Base-by-base conservation (phyloP, 1,140 invertebrate species). In the Drosophila repletoides region DNA sequence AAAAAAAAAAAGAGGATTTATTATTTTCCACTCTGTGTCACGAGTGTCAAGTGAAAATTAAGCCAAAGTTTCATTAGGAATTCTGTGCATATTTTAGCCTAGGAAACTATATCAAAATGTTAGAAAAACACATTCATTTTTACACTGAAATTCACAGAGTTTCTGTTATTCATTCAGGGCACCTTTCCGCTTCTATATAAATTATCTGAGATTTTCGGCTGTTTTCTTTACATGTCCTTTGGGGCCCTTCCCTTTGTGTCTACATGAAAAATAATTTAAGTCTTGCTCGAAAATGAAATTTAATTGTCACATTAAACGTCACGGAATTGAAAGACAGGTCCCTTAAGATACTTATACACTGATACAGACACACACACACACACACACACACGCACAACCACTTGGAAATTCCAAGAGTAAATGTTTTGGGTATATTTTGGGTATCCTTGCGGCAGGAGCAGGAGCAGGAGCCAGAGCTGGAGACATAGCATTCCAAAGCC, bases 301-400 rank as follows among this genome's bases (percentile, higher is more conserved):
- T 83, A 83, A 83, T 83, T 83, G 79, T 86, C 70, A 79, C 75
- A 79, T 86, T 83, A 83, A 83, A 84, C 61, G 79, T 67, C 65
- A 71, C 51, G 64, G 34, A 68, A 64, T 80, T 72, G 70, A 65
- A 72, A 75, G 72, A 79, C 59, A 61, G 73, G 60, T 83, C 77
- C 76, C 76, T 52, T 51, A 81, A 69, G 77, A 52, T 34, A 43
- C 33, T 3, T 5, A 5, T 14, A 49, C 21, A 41, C 58, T 46
- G 24, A 53, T 28, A 5, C 48, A 24, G 31, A 33, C 34, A 29
- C 24, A 36, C 24, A 26, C 45, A 28, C 22, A 31, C 34, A 55
- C 29, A 49, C 24, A 29, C 15, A 31, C 33, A 29, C 3, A 5
- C 24, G 17, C 17, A 6, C 46, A n/a, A 26, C 4, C 15, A 36